phyloP scores from a whole-genome alignment of 1,140 invertebrate genomes.

The Bombus confusus region DNA sequence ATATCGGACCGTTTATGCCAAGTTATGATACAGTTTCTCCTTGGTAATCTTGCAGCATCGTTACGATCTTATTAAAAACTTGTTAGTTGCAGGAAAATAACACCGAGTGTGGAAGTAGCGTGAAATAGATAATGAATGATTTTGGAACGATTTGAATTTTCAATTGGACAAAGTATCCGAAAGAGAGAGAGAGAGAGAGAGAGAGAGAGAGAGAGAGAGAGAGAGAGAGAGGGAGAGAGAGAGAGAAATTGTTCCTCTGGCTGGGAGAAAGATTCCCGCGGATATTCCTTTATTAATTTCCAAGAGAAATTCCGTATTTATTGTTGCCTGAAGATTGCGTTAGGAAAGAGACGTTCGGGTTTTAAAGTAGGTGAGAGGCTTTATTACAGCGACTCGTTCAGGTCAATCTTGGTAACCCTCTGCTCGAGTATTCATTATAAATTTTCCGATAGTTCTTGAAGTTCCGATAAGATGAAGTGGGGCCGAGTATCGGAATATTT shows the following conservation, averaged over 20 bases:
- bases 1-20: background rate
- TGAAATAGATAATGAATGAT: background rate
- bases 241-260: no score
- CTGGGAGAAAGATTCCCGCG: background rate
- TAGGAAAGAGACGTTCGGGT: constrained; percentile 19
- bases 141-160: background rate
- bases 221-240: no score
- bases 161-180: no score
- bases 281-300: constrained; percentile 1
- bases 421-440: constrained; percentile 48
- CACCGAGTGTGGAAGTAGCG: background rate
- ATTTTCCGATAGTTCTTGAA: constrained; percentile 43
- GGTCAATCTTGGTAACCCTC: constrained; percentile 14
- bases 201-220: no score
- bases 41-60: background rate
- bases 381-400: constrained; percentile 24
- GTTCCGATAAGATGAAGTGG: constrained; percentile 17
- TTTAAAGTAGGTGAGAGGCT: constrained; percentile 44
- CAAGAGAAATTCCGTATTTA: background rate
- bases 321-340: constrained; percentile 25
- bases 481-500: constrained; percentile 35
- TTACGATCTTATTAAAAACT: background rate
- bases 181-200: no score
- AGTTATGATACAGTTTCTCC: background rate
- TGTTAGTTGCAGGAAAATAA: background rate